A percentile compares a stretch with the other conserved stretches of the same genome.
These are phyloP conservation scores for Myotis daubentonii DNA, from an alignment of 2,797 vertebrate genomes.

Conservation along the genomic window DNA sequence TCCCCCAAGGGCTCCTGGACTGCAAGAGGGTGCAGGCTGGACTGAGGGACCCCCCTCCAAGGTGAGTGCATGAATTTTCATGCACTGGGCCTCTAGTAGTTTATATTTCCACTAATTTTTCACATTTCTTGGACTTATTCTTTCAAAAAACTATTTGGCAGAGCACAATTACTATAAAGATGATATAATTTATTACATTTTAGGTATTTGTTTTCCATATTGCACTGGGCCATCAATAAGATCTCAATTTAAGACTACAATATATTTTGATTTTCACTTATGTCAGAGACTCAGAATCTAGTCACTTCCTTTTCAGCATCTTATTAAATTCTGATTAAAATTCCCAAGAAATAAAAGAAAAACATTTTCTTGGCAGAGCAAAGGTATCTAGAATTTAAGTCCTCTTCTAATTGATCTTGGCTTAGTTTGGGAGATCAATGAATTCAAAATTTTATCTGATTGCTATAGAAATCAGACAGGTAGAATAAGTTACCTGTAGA, in stretches of 20 bases:
- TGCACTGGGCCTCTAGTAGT: background rate
- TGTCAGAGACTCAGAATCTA: background rate
- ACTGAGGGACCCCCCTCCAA: too few species aligned
- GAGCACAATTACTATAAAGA: background rate
- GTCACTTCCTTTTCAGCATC: background rate
- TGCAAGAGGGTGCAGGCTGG: too few species aligned
- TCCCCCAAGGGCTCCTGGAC: too few species aligned
- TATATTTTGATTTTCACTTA: slow-evolving; percentile 17
- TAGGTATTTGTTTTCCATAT: background rate
- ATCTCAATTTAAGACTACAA: background rate
- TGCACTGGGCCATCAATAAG: background rate
- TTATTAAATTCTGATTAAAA: slow-evolving; percentile 12
- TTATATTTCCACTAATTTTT: slow-evolving; percentile 15
- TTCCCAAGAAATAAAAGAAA: background rate
- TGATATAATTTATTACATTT: background rate
- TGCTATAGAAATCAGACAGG: background rate
- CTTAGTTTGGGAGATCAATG: background rate
- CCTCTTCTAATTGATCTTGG: background rate
- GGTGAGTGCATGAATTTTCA: too few species aligned
- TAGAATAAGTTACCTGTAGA: background rate
- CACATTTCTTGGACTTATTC: background rate
- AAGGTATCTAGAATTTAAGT: background rate
- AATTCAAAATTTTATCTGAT: slow-evolving; percentile 1
- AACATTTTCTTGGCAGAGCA: background rate
- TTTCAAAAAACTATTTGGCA: slow-evolving; percentile 21